Percentiles rank a stretch among this genome's conserved stretches.
Conservation (phyloP, 2,797 vertebrate species). For the Fundulus diaphanus region DNA sequence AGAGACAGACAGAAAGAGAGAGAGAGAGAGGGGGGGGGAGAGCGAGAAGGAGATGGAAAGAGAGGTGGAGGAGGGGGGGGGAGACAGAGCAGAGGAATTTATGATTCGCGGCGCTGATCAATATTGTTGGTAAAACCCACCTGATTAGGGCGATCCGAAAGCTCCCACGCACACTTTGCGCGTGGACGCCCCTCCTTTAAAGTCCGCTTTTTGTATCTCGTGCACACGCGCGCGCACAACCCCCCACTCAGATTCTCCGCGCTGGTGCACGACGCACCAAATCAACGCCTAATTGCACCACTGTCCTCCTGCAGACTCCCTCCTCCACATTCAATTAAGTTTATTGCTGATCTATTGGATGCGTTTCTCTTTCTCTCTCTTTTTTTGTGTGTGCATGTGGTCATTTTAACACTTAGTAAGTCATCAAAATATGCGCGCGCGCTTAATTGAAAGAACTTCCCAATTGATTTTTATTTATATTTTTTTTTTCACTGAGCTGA, state of each 20-base stretch:
- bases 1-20: neutral
- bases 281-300: slow-evolving; percentile 59
- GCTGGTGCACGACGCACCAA: slow-evolving; percentile 65
- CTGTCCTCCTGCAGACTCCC: slow-evolving; percentile 15
- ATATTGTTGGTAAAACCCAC: slow-evolving; percentile 63
- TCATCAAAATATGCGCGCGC: slow-evolving; percentile 50
- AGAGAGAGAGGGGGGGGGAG: slow-evolving; percentile 1
- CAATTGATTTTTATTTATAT: slow-evolving; percentile 6
- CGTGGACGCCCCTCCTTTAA: slow-evolving; percentile 16
- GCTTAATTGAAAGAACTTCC: slow-evolving; percentile 8
- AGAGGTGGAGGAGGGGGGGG: neutral
- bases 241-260: neutral
- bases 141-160: slow-evolving; percentile 47
- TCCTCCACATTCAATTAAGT: slow-evolving; percentile 60
- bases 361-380: neutral
- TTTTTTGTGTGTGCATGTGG: slow-evolving; percentile 27
- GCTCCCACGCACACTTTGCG: slow-evolving; percentile 47
- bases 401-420: slow-evolving; percentile 61
- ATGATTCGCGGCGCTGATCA: slow-evolving; percentile 54
- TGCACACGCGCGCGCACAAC: slow-evolving; percentile 20
- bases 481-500: slow-evolving; percentile 5
- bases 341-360: slow-evolving; percentile 61
- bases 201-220: slow-evolving; percentile 33
- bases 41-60: slow-evolving; percentile 4
- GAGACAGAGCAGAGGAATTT: slow-evolving; percentile 60